These are phyloP conservation scores for Julus scandinavius DNA, from an alignment of 2,888 invertebrate genomes.

Conservation along the genomic window DNA sequence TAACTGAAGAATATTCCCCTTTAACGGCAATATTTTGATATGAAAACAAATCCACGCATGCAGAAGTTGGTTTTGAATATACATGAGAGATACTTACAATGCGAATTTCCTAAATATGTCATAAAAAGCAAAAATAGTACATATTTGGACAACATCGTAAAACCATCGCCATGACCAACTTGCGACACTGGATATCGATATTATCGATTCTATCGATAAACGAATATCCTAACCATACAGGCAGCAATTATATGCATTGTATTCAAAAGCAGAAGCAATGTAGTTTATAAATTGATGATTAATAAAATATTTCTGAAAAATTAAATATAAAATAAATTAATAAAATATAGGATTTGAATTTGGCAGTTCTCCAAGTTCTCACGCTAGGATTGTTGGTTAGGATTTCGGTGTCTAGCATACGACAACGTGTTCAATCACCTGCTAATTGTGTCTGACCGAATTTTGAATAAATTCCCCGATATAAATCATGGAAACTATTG, in stretches of 20 bases:
- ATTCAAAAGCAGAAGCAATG: neutral
- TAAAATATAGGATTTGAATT: neutral
- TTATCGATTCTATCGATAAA: neutral
- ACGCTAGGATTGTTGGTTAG: neutral
- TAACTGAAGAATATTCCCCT: neutral
- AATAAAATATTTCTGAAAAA: neutral
- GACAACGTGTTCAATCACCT: constrained; percentile 16
- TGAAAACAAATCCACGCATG: neutral
- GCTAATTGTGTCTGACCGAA: neutral
- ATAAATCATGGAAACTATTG: constrained; percentile 46
- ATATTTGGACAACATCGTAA: constrained; percentile 45
- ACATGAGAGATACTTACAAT: neutral
- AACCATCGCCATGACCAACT: constrained; percentile 1
- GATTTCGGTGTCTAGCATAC: neutral
- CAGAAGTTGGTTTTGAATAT: neutral
- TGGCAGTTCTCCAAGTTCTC: neutral
- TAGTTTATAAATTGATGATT: neutral
- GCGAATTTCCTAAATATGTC: constrained; percentile 14
- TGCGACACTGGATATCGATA: neutral
- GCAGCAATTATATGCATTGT: neutral
- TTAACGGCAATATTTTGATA: neutral
- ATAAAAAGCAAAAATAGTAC: constrained; percentile 44
- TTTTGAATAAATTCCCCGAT: neutral
- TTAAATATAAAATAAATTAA: neutral
- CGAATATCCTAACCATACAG: neutral